Conservation (phyloP, 2,888 invertebrate genomes). For the Epinotia nisella region DNA sequence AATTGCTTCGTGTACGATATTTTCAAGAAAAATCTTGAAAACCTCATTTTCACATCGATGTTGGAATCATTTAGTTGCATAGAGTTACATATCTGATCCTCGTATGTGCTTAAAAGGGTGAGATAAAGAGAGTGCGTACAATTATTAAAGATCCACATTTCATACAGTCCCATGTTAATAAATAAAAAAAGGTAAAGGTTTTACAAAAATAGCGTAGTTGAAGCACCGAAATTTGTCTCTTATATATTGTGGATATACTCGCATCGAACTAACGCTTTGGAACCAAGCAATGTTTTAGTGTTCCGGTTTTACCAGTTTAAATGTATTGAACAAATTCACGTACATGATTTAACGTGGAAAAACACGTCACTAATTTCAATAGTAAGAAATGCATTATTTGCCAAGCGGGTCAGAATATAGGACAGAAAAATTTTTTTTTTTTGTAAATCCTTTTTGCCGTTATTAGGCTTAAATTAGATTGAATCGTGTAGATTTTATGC, state of each 20-base stretch:
- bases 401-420: no score
- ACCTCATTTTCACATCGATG: neutral
- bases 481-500: no score
- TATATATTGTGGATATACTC: neutral
- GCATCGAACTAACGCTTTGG: neutral
- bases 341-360: neutral
- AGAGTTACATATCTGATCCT: neutral
- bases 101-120: constrained; percentile 16
- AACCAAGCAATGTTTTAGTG: neutral
- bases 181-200: neutral
- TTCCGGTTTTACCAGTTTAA: neutral
- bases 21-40: constrained; percentile 16
- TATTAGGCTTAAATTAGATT: no score
- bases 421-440: no score
- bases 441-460: no score
- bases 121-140: constrained; percentile 10
- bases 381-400: neutral
- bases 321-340: neutral
- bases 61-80: neutral
- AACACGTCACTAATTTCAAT: constrained; percentile 22
- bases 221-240: neutral
- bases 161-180: neutral
- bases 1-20: constrained; percentile 33
- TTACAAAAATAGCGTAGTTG: neutral
- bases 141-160: neutral